These are phyloP conservation scores for Hoplostethus atlanticus DNA, from an alignment of 2,797 vertebrate species.

Conservation along the genomic window DNA sequence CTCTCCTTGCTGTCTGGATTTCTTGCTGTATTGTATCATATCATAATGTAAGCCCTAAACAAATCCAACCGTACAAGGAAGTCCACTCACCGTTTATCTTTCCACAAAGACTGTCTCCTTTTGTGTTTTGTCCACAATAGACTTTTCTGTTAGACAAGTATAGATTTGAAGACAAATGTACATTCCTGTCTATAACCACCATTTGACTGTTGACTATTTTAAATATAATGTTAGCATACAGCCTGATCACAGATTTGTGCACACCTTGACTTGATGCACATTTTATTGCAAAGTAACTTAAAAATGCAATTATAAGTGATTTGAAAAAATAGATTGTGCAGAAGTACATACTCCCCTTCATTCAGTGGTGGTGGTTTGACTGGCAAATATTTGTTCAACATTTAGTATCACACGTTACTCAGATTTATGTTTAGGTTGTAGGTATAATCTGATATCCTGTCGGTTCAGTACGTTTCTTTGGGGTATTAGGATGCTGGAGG, in stretches of 20 bases:
- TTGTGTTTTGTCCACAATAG: constrained; percentile 42
- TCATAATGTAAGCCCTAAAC: constrained; percentile 75
- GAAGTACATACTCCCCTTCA: not conserved
- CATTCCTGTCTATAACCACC: constrained; percentile 21
- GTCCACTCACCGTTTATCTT: constrained; percentile 67
- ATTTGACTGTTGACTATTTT: not conserved
- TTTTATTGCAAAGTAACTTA: too few relatives aligned
- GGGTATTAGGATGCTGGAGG: not conserved
- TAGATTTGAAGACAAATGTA: constrained; percentile 29
- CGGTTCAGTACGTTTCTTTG: not conserved
- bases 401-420: not conserved
- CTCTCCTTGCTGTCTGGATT: constrained; percentile 40
- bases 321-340: not conserved
- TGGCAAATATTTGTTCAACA: not conserved
- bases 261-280: too few relatives aligned
- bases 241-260: too few relatives aligned
- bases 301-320: too few relatives aligned
- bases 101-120: constrained; percentile 52
- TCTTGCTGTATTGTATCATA: constrained; percentile 75
- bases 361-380: not conserved
- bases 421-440: not conserved
- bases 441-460: not conserved
- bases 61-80: constrained; percentile 73
- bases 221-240: not conserved
- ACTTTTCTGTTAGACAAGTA: constrained; percentile 39